Conservation (phyloP, 2,797 vertebrate genomes). For the Phoxinus dragarum region DNA sequence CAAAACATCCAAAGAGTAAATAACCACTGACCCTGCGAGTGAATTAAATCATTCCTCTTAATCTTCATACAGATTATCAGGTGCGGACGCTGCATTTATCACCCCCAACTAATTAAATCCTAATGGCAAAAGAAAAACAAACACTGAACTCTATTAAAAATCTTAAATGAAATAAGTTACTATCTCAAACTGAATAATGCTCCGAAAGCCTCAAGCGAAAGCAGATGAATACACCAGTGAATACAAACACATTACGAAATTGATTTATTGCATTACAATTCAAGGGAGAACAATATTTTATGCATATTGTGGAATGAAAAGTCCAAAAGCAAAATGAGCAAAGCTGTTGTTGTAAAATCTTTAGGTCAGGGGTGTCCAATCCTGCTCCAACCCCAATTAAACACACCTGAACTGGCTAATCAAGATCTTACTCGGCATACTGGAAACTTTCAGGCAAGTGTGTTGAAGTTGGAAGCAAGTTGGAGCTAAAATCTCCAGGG, state of each 20-base stretch:
- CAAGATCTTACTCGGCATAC: neutral
- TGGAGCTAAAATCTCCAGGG: neutral
- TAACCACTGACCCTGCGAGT: conserved; percentile 35
- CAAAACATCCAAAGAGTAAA: conserved; percentile 46
- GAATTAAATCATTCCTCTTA: conserved; percentile 63
- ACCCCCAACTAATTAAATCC: conserved; percentile 52
- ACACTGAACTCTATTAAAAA: conserved; percentile 46
- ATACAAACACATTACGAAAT: conserved; percentile 13
- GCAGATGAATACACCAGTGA: conserved; percentile 16
- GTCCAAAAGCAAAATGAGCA: conserved; percentile 10
- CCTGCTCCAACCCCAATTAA: neutral
- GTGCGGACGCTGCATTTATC: conserved; percentile 57
- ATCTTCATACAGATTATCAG: conserved; percentile 61
- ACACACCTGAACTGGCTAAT: neutral
- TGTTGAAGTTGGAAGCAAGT: neutral
- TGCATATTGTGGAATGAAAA: conserved; percentile 3
- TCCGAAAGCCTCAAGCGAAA: conserved; percentile 6
- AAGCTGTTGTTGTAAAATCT: neutral
- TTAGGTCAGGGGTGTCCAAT: neutral
- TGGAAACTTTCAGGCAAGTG: neutral
- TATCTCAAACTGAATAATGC: conserved; percentile 5
- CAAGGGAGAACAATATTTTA: conserved; percentile 19
- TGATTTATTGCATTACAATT: conserved; percentile 40
- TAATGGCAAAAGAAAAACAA: conserved; percentile 36
- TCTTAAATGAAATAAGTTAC: conserved; percentile 37